Conservation (phyloP, 2,113 vertebrate species). For the Budorcas taxicolor region DNA sequence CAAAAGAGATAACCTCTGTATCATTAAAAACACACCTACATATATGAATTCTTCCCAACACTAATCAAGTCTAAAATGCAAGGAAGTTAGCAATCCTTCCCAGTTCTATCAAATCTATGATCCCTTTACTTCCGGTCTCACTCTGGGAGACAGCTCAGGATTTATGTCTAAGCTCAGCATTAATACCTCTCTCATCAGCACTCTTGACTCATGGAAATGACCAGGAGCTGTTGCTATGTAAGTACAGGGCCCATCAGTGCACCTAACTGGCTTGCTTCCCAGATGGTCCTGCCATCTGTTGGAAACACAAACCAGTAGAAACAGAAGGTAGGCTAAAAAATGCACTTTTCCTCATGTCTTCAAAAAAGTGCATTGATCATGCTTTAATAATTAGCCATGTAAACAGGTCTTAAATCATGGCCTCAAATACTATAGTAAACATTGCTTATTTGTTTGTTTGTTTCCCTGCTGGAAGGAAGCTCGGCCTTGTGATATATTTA, state of each 20-base stretch:
- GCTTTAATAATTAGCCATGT: constrained; percentile 54
- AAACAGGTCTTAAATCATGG: constrained; percentile 40
- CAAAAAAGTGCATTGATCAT: constrained; percentile 33
- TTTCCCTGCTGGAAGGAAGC: neutral
- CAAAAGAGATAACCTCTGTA: neutral
- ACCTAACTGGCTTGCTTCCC: constrained; percentile 52
- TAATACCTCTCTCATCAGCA: neutral
- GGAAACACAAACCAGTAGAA: constrained; percentile 54
- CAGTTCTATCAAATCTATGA: neutral
- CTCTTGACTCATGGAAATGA: constrained; percentile 55
- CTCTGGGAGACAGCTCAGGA: neutral
- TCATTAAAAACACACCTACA: neutral
- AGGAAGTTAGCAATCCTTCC: neutral
- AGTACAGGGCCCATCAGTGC: constrained; percentile 22
- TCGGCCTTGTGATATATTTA: neutral
- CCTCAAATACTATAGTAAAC: neutral
- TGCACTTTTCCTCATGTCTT: constrained; percentile 18
- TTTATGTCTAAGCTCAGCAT: neutral
- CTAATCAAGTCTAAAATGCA: neutral
- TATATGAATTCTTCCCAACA: neutral
- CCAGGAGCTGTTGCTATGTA: constrained; percentile 48
- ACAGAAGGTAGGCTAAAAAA: constrained; percentile 57
- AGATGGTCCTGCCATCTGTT: constrained; percentile 65
- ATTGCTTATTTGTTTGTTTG: neutral
- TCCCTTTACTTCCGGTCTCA: neutral